A percentile compares a stretch with the other conserved stretches of the same genome.
phyloP scores from a whole-genome alignment of 2,888 invertebrate genomes.

The Pseudoips prasinana region DNA sequence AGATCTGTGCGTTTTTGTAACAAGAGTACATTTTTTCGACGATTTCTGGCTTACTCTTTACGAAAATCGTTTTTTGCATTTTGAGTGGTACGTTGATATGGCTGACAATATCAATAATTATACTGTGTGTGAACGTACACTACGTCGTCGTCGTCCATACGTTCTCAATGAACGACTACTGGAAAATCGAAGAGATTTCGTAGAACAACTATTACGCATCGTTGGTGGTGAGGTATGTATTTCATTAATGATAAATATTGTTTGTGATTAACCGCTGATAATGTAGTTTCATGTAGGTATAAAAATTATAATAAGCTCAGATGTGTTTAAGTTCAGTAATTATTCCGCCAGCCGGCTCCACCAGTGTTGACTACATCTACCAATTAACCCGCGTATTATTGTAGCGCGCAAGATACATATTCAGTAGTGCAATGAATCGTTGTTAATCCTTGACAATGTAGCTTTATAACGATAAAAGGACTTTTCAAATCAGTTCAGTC shows the following conservation, averaged over 20 bases:
- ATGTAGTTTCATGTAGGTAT: slow-evolving; percentile 2
- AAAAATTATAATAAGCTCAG: slow-evolving; percentile 3
- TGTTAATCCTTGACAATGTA: background rate
- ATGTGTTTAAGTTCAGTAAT: slow-evolving; percentile 1
- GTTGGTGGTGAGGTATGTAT: background rate
- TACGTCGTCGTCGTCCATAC: slow-evolving; percentile 7
- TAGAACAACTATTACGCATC: slow-evolving; percentile 2
- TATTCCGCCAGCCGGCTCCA: slow-evolving; percentile 2
- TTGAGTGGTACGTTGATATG: slow-evolving; percentile 8
- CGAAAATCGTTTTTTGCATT: slow-evolving; percentile 6
- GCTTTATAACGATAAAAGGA: background rate
- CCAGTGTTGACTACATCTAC: slow-evolving; percentile 2
- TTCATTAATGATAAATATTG: background rate
- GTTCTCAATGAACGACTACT: slow-evolving; percentile 6
- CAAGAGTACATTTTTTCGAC: slow-evolving; percentile 4
- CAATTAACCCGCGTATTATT: slow-evolving; percentile 2
- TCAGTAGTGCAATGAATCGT: slow-evolving; percentile 2
- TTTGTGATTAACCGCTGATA: slow-evolving; percentile 3
- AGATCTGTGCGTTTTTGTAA: slow-evolving; percentile 4
- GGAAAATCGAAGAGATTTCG: slow-evolving; percentile 5
- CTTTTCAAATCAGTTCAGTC: background rate
- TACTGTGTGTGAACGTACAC: slow-evolving; percentile 7
- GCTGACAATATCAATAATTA: slow-evolving; percentile 7
- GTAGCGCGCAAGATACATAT: slow-evolving; percentile 1
- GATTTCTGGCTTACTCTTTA: slow-evolving; percentile 5